Percentiles rank a stretch among this genome's conserved stretches.
Evolutionary conservation across 23 tunicate species (phyloP).

Genomic region (Trididemnum nubilum): DNA sequence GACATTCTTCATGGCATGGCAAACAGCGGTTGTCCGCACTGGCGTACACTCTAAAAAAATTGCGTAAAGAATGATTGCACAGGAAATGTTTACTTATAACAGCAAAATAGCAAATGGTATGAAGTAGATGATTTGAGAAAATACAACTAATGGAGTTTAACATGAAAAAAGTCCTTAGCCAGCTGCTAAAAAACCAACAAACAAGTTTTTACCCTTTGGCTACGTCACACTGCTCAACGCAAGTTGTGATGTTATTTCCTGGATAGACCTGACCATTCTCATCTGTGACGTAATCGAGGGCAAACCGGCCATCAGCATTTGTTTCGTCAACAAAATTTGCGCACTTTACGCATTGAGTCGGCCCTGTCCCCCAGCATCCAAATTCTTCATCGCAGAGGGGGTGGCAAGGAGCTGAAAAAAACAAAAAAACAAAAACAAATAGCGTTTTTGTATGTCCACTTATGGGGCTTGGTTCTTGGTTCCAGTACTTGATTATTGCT

Average conservation of each 20-base stretch:
- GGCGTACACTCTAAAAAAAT: constrained; percentile 65
- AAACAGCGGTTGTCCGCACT: constrained; percentile 46
- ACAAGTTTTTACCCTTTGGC: constrained; percentile 60
- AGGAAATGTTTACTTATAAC: too few relatives aligned
- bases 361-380: constrained; percentile 79
- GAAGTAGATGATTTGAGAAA: too few relatives aligned
- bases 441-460: too few relatives aligned
- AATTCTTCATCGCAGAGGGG: constrained; percentile 24
- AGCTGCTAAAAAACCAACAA: too few relatives aligned
- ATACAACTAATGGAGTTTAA: too few relatives aligned
- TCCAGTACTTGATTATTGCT: too few relatives aligned
- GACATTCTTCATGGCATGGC: constrained; percentile 75
- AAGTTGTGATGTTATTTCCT: constrained; percentile 73
- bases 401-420: constrained; percentile 38
- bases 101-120: too few relatives aligned
- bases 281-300: constrained; percentile 50
- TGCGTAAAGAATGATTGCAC: too few relatives aligned
- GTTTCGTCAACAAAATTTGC: constrained; percentile 63
- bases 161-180: too few relatives aligned
- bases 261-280: constrained; percentile 41
- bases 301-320: constrained; percentile 40
- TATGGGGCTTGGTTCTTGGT: too few relatives aligned
- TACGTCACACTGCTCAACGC: constrained; percentile 60
- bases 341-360: constrained; percentile 55
- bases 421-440: too few relatives aligned